A percentile compares a stretch with the other conserved stretches of the same genome.
These are phyloP conservation scores for Poicephalus gulielmi DNA, from an alignment of 2,113 vertebrate species.

Conservation along the genomic window DNA sequence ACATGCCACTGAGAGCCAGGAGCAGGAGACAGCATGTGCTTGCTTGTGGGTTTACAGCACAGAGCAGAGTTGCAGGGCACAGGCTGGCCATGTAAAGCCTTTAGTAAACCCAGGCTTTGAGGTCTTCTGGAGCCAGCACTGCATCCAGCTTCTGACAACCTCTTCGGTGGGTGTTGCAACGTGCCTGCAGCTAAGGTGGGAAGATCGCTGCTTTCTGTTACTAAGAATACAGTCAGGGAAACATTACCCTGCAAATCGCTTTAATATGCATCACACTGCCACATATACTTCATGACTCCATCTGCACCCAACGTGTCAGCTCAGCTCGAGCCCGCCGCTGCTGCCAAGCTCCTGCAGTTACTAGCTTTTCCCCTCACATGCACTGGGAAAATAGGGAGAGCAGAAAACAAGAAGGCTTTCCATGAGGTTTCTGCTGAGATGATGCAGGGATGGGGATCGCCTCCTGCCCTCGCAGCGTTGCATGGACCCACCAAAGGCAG, in stretches of 20 bases:
- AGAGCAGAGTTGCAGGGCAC: not conserved
- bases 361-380: not conserved
- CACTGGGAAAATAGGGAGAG: not conserved
- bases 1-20: not conserved
- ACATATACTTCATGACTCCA: constrained; percentile 44
- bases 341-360: constrained; percentile 20
- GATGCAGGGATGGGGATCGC: not conserved
- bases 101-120: not conserved
- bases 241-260: constrained; percentile 41
- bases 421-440: not conserved
- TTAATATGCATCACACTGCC: constrained; percentile 39
- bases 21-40: not conserved
- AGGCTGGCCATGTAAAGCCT: not conserved
- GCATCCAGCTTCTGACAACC: not conserved
- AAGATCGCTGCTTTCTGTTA: constrained; percentile 5
- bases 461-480: not conserved
- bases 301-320: not conserved
- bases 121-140: not conserved
- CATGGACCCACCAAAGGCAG: not conserved
- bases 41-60: accelerated
- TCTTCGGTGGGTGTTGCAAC: not conserved
- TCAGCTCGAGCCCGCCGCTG: not conserved
- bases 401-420: not conserved
- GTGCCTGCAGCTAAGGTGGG: not conserved
- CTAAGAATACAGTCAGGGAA: constrained; percentile 47